These are phyloP conservation scores for Dryomyza anilis DNA, from an alignment of 2,888 invertebrate genomes.

Conservation along the genomic window DNA sequence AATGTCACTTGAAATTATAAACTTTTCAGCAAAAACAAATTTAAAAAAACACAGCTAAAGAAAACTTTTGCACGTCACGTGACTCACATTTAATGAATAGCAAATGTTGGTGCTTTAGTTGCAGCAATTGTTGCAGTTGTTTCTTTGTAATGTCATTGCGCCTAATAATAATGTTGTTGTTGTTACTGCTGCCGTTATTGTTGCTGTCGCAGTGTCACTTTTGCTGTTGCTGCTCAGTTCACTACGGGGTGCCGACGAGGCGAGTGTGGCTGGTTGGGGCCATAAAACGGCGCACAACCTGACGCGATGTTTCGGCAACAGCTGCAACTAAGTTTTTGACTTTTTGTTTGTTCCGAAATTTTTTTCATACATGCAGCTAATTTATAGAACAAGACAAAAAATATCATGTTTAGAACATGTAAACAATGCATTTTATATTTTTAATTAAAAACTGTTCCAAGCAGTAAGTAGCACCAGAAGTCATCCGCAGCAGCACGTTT, in stretches of 20 bases:
- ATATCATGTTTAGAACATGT: background rate
- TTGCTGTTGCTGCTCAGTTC: no score
- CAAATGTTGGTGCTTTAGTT: conserved; percentile 1
- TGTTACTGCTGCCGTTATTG: conserved; percentile 8
- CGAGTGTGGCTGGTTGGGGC: conserved; percentile 25
- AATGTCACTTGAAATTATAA: conserved; percentile 23
- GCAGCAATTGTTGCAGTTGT: conserved; percentile 41
- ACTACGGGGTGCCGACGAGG: no score
- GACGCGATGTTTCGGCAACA: conserved; percentile 19
- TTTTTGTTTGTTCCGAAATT: conserved; percentile 12
- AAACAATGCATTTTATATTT: background rate
- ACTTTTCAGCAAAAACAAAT: conserved; percentile 6
- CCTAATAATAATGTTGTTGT: no score
- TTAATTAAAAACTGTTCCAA: background rate
- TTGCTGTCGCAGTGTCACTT: conserved; percentile 34
- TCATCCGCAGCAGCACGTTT: background rate
- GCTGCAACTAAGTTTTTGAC: conserved; percentile 21
- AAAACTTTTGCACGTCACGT: conserved; percentile 16
- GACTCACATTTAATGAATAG: conserved; percentile 26
- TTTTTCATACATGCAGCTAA: background rate
- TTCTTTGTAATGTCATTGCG: conserved; percentile 45
- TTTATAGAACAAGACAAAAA: background rate
- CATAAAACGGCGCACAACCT: conserved; percentile 19
- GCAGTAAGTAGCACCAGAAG: background rate
- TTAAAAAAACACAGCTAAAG: background rate